Percentiles rank a stretch among this genome's conserved stretches.
Evolutionary conservation across 2,113 vertebrate genomes (phyloP).

Genomic region (Steatornis caripensis): DNA sequence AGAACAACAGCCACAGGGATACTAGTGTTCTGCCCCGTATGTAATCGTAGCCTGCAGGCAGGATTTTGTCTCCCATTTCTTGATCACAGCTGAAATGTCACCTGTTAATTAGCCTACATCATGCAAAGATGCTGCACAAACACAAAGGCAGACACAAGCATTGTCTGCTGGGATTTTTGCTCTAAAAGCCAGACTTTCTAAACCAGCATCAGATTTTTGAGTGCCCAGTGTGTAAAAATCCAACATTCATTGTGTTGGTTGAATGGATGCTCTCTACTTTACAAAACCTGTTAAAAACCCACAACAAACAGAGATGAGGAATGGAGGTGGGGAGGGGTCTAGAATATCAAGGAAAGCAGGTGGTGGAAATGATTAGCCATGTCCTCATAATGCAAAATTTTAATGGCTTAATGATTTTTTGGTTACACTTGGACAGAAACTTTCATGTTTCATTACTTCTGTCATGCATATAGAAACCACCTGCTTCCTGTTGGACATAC

Average conservation of each 20-base stretch:
- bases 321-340: not conserved
- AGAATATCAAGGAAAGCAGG: not conserved
- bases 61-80: slow-evolving; percentile 27
- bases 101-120: slow-evolving; percentile 43
- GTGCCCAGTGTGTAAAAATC: not conserved
- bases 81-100: slow-evolving; percentile 46
- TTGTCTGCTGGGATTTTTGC: slow-evolving; percentile 4
- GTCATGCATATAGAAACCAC: not conserved
- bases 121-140: slow-evolving; percentile 22
- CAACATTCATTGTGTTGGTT: not conserved
- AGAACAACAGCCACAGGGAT: slow-evolving; percentile 3
- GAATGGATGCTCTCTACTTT: not conserved
- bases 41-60: not conserved
- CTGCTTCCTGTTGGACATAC: not conserved
- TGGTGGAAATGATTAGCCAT: not conserved
- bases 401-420: not conserved
- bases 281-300: not conserved
- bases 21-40: not conserved
- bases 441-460: not conserved
- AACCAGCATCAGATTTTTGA: not conserved
- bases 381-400: not conserved
- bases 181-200: not conserved
- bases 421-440: not conserved
- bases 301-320: not conserved
- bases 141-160: not conserved